These are phyloP conservation scores for Irena cyanogastra DNA, from an alignment of 2,113 vertebrate genomes.

Conservation along the genomic window DNA sequence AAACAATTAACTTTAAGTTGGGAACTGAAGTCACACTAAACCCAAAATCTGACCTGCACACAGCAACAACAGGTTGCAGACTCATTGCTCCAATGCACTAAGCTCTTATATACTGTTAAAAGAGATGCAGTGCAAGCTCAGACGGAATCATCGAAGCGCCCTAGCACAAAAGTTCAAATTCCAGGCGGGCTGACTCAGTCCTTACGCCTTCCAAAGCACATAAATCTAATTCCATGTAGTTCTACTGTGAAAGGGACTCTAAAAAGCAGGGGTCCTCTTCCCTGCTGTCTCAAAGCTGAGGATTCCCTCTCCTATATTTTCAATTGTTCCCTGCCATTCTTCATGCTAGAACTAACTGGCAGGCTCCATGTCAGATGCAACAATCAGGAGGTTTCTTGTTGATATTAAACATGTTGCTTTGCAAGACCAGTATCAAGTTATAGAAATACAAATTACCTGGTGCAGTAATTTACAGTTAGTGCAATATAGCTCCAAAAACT, in stretches of 20 bases:
- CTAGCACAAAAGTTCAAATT: slow-evolving; percentile 63
- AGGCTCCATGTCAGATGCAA: not conserved
- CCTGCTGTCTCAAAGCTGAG: not conserved
- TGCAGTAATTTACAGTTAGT: not conserved
- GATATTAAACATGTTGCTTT: not conserved
- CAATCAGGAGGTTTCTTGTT: not conserved
- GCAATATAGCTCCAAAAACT: not conserved
- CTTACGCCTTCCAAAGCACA: slow-evolving; percentile 43
- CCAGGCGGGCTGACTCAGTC: slow-evolving; percentile 46
- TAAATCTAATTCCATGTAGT: slow-evolving; percentile 43
- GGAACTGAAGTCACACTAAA: not conserved
- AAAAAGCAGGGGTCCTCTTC: slow-evolving; percentile 31
- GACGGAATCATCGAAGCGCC: not conserved
- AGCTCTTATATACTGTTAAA: not conserved
- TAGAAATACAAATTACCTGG: not conserved
- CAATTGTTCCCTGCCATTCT: not conserved
- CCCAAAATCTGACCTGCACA: not conserved
- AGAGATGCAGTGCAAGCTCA: not conserved
- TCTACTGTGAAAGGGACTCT: slow-evolving; percentile 14
- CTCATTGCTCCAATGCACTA: not conserved
- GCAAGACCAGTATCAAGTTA: not conserved
- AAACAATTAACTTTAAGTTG: not conserved
- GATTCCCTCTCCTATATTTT: not conserved
- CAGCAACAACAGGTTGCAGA: not conserved
- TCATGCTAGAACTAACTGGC: not conserved